These are phyloP conservation scores for Ictalurus punctatus DNA, from an alignment of 2,113 vertebrate genomes.

Conservation along the genomic window DNA sequence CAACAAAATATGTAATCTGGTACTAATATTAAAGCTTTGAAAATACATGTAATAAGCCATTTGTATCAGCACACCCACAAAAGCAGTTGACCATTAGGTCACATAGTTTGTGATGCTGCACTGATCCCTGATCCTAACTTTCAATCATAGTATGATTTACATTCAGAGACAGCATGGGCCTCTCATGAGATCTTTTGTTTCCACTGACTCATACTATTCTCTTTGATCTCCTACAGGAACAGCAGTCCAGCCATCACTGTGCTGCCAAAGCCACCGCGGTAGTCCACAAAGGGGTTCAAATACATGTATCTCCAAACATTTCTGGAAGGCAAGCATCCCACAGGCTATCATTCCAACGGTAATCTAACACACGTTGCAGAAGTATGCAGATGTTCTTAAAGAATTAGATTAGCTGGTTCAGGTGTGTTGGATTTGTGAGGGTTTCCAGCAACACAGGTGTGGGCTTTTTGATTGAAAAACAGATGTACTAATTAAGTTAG, in stretches of 20 bases:
- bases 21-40: neutral
- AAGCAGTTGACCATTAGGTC: neutral
- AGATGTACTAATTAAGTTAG: neutral
- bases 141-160: neutral
- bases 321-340: neutral
- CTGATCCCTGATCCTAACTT: too few species aligned
- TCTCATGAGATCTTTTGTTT: slow-evolving; percentile 11
- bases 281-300: neutral
- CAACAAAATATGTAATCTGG: neutral
- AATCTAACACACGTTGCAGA: slow-evolving; percentile 23
- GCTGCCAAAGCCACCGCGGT: neutral
- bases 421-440: neutral
- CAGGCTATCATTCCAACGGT: neutral
- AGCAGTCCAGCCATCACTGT: neutral
- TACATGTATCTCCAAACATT: neutral
- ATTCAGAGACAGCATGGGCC: neutral
- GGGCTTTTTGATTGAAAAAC: neutral
- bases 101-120: neutral
- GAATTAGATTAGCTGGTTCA: neutral
- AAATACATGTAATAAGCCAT: neutral
- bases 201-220: neutral
- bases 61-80: neutral
- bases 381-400: neutral
- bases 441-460: neutral
- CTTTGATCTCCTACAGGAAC: slow-evolving; percentile 12